A percentile compares a stretch with the other conserved stretches of the same genome.
phyloP scores from a whole-genome alignment of 1,140 invertebrate genomes.

The Drosophila yakuba region DNA sequence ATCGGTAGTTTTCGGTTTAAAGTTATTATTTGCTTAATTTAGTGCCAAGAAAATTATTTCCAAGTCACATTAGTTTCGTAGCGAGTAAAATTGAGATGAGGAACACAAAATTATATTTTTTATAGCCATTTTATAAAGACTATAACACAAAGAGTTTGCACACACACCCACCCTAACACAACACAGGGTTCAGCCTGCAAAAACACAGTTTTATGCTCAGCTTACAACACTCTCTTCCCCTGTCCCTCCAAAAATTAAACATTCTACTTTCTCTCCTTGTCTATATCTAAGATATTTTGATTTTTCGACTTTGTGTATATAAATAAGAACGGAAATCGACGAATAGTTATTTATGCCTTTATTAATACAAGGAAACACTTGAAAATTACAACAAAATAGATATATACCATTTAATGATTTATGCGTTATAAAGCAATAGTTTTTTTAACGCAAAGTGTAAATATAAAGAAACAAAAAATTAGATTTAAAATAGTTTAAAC shows the following conservation, averaged over 20 bases:
- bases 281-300: conserved; percentile 42
- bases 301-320: conserved; percentile 65
- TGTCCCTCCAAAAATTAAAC: conserved; percentile 12
- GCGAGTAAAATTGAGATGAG: conserved; percentile 46
- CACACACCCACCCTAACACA: conserved; percentile 30
- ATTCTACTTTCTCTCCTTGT: conserved; percentile 19
- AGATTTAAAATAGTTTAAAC: conserved; percentile 67
- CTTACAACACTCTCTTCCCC: conserved; percentile 23
- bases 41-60: conserved; percentile 71
- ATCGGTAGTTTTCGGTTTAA: conserved; percentile 49
- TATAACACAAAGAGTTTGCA: conserved; percentile 33
- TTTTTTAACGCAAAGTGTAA: conserved; percentile 56
- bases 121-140: conserved; percentile 66
- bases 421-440: conserved; percentile 28
- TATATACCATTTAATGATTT: conserved; percentile 43
- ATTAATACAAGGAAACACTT: conserved; percentile 53
- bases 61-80: conserved; percentile 55
- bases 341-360: conserved; percentile 75
- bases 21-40: conserved; percentile 34
- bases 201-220: conserved; percentile 53
- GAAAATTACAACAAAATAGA: conserved; percentile 39
- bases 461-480: conserved; percentile 47
- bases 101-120: conserved; percentile 76
- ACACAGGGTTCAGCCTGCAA: conserved; percentile 53
- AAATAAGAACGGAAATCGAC: conserved; percentile 51